These are phyloP conservation scores for Pseudocheirus occidentalis DNA, from an alignment of 2,797 vertebrate species.

Conservation along the genomic window DNA sequence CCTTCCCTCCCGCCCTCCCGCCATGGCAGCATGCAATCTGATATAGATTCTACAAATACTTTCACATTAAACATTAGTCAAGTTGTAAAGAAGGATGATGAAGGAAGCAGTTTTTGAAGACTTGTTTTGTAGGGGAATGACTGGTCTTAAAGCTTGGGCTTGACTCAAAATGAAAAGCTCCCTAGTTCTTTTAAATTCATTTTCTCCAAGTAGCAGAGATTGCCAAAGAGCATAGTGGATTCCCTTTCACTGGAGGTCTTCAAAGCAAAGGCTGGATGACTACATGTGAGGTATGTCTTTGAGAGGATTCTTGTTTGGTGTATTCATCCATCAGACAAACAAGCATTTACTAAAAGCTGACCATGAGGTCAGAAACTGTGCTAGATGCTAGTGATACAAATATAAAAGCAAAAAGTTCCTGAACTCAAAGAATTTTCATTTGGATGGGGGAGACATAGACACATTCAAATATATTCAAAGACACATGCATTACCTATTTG, in stretches of 20 bases:
- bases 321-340: background rate
- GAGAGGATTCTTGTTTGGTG: background rate
- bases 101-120: background rate
- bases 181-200: background rate
- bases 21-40: too few relatives aligned
- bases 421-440: background rate
- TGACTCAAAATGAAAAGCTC: background rate
- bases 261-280: background rate
- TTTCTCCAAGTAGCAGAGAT: background rate
- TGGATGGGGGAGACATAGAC: background rate
- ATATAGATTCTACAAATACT: too few relatives aligned
- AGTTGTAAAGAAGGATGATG: background rate
- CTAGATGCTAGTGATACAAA: background rate
- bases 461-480: background rate
- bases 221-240: background rate
- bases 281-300: background rate
- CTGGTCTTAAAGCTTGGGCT: constrained; percentile 9
- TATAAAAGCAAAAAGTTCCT: background rate
- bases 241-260: background rate
- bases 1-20: too few relatives aligned
- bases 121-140: background rate
- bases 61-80: too few relatives aligned
- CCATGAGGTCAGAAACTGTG: background rate
- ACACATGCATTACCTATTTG: too few relatives aligned
- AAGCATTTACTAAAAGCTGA: background rate